phyloP scores from a whole-genome alignment of 2,797 vertebrate species.

The Eulemur mongoz region DNA sequence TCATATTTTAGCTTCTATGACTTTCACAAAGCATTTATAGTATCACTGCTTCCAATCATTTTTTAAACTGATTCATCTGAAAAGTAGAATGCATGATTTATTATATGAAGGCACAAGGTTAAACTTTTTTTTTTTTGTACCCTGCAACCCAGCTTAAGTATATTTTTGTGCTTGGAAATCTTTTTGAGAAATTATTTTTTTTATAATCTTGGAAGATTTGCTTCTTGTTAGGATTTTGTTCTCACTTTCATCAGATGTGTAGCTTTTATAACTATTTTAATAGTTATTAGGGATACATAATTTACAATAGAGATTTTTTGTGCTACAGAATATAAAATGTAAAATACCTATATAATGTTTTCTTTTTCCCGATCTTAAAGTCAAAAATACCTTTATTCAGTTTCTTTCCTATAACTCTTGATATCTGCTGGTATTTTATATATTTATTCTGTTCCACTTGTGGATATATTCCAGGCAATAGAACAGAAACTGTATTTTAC shows the following conservation, averaged over 20 bases:
- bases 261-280: slow-evolving; percentile 14
- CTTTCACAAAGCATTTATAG: slow-evolving; percentile 43
- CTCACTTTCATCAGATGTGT: background rate
- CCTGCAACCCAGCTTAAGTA: background rate
- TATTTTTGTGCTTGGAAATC: slow-evolving; percentile 19
- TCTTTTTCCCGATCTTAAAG: background rate
- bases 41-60: slow-evolving; percentile 9
- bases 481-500: slow-evolving; percentile 30
- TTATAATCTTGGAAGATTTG: background rate
- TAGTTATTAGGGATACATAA: background rate
- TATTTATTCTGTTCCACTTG: slow-evolving; percentile 9
- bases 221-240: slow-evolving; percentile 34
- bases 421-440: slow-evolving; percentile 36
- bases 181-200: background rate
- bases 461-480: slow-evolving; percentile 13
- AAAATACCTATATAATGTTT: background rate
- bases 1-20: slow-evolving; percentile 19
- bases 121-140: slow-evolving; percentile 9
- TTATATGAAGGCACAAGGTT: slow-evolving; percentile 34
- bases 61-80: slow-evolving; percentile 45
- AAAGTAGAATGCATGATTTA: slow-evolving; percentile 51
- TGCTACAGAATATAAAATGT: background rate
- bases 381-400: background rate
- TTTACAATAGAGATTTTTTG: slow-evolving; percentile 13
- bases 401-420: background rate